Conservation (phyloP, 2,797 vertebrate species). For the Coluber constrictor region DNA sequence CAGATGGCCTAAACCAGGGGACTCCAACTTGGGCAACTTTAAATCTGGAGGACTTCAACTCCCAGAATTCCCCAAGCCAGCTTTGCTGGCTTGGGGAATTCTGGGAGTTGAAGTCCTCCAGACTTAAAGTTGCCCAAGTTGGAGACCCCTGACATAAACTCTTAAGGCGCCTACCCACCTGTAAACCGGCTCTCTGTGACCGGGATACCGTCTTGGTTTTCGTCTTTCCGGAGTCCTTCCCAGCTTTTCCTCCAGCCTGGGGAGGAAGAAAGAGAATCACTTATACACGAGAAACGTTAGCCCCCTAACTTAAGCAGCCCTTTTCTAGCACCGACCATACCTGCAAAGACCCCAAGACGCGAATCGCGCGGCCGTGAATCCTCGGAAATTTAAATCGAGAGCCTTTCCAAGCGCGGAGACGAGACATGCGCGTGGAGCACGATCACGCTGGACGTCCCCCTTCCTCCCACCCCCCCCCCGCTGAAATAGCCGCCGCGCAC, state of each 20-base stretch:
- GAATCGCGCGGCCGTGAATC: no score
- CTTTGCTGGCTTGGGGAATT: no score
- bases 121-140: no score
- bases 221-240: constrained; percentile 96
- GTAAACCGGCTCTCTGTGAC: constrained; percentile 92
- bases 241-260: constrained; percentile 95
- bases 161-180: constrained; percentile 72
- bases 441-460: rapidly evolving
- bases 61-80: no score
- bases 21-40: no score
- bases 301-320: no score
- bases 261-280: rapidly evolving
- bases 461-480: not conserved
- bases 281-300: no score
- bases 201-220: constrained; percentile 97
- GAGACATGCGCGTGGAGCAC: not conserved
- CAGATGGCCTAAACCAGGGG: no score
- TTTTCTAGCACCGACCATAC: not conserved
- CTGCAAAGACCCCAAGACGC: not conserved
- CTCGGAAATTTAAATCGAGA: not conserved
- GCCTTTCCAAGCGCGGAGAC: not conserved
- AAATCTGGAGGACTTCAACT: no score
- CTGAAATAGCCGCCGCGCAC: not conserved
- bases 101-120: no score
- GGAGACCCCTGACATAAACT: no score